Percentiles rank a stretch among this genome's conserved stretches.
These are phyloP conservation scores for Eucidaris tribuloides DNA, from an alignment of 35 echinoderm and acorn worm species.

Conservation along the genomic window DNA sequence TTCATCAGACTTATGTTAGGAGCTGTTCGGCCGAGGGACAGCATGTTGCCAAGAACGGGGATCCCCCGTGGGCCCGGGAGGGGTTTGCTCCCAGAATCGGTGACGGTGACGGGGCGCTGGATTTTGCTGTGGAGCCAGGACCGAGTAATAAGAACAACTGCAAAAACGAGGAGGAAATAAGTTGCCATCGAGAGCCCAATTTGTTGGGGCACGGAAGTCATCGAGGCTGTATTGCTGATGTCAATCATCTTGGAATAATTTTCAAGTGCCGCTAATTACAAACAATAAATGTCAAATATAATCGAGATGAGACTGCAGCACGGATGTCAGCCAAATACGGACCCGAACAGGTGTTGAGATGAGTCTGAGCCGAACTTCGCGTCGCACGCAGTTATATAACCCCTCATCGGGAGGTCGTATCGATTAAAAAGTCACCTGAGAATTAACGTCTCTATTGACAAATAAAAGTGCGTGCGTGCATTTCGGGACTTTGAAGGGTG, in stretches of 20 bases:
- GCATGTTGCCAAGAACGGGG: slow-evolving; percentile 72
- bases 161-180: neutral
- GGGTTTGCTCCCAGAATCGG: neutral
- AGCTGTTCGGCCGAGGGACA: slow-evolving; percentile 29
- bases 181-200: neutral
- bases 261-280: neutral
- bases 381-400: neutral
- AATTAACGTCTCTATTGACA: neutral
- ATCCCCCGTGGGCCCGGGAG: slow-evolving; percentile 69
- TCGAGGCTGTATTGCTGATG: neutral
- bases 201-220: neutral
- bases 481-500: neutral
- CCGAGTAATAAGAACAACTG: slow-evolving; percentile 8
- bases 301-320: neutral
- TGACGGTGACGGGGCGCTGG: neutral
- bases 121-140: neutral
- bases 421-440: too few species aligned
- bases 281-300: neutral
- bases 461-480: neutral
- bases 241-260: neutral
- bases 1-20: slow-evolving; percentile 35
- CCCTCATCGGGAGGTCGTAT: neutral
- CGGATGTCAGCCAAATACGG: neutral
- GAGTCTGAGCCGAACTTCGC: neutral
- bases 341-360: neutral